Evolutionary conservation across 2,888 invertebrate species (phyloP).

Genomic region (Sinentomon sp.): DNA sequence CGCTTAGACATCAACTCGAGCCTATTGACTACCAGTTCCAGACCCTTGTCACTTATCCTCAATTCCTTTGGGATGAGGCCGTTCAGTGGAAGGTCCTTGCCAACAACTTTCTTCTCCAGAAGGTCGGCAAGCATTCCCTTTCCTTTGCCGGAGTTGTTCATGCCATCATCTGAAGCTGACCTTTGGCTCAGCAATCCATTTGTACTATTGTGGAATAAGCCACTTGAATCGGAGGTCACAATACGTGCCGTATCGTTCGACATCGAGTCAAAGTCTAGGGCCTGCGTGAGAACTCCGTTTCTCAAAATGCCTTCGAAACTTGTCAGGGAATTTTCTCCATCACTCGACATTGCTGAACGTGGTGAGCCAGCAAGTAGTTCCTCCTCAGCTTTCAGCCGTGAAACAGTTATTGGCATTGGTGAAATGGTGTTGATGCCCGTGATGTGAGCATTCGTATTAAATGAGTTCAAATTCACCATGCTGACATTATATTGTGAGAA

Average conservation of each 20-base stretch:
- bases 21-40: conserved; percentile 28
- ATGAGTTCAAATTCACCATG: too few relatives aligned
- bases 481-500: too few relatives aligned
- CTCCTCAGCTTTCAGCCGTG: too few relatives aligned
- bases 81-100: conserved; percentile 29
- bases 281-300: conserved; percentile 29
- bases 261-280: conserved; percentile 25
- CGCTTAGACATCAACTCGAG: conserved; percentile 3
- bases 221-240: too few relatives aligned
- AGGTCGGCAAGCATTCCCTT: conserved; percentile 45
- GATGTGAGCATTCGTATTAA: too few relatives aligned
- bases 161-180: conserved; percentile 23
- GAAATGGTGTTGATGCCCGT: too few relatives aligned
- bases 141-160: conserved; percentile 10
- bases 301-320: conserved; percentile 33
- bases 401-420: too few relatives aligned
- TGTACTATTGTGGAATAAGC: too few relatives aligned
- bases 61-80: conserved; percentile 27
- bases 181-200: conserved; percentile 7
- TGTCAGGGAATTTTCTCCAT: too few relatives aligned
- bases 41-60: conserved; percentile 28
- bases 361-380: too few relatives aligned
- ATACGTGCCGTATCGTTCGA: too few relatives aligned
- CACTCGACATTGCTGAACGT: too few relatives aligned
- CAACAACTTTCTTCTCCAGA: conserved; percentile 39